A percentile compares a stretch with the other conserved stretches of the same genome.
Conservation (phyloP, 2,888 invertebrate species). For the Drosophila borborema region DNA sequence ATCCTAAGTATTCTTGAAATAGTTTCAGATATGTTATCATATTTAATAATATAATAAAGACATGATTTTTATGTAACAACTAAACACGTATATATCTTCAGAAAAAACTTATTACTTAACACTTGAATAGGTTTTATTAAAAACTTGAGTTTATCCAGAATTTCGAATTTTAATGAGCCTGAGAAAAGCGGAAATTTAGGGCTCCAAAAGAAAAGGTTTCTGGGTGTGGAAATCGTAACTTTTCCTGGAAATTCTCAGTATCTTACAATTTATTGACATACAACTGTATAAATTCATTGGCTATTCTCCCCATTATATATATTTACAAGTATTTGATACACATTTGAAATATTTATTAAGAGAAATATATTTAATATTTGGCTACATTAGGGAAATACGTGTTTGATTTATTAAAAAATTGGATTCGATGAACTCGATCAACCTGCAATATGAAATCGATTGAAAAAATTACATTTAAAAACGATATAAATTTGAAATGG, state of each 20-base stretch:
- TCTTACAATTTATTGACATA: background rate
- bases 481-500: slow-evolving; percentile 1
- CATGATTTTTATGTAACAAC: no score
- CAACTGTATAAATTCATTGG: background rate
- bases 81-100: no score
- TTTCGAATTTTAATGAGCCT: background rate
- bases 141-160: no score
- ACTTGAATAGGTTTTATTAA: background rate
- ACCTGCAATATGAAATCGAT: slow-evolving; percentile 4
- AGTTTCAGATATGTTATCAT: background rate
- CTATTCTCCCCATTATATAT: background rate
- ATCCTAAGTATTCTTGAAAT: background rate
- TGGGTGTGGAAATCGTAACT: background rate
- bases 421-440: slow-evolving; percentile 11
- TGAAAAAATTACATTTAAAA: slow-evolving; percentile 13
- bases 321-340: background rate
- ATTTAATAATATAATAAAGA: no score
- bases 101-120: background rate
- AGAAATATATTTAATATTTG: background rate
- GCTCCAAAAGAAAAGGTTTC: background rate
- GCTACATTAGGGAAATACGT: slow-evolving; percentile 7
- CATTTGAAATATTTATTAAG: background rate
- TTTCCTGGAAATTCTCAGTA: background rate
- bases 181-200: background rate
- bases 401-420: slow-evolving; percentile 6